Percentiles rank a stretch among this genome's conserved stretches.
phyloP scores from a whole-genome alignment of 2,888 invertebrate genomes.

The Thera obeliscata region DNA sequence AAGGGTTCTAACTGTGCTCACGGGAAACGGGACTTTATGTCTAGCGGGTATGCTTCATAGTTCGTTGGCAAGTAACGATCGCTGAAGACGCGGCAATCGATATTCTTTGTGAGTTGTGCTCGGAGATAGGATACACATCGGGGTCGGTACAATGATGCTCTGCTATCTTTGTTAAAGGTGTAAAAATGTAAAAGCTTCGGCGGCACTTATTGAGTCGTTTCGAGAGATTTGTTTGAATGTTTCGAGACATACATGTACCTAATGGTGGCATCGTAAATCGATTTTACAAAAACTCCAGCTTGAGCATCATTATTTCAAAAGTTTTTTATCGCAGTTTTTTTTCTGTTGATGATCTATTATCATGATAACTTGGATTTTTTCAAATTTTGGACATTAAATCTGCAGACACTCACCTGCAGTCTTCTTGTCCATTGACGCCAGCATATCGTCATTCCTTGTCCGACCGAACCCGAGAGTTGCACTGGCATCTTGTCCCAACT shows the following conservation, averaged over 20 bases:
- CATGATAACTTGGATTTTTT: no score
- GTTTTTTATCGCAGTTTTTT: no score
- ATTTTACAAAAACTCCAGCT: no score
- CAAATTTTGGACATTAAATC: no score
- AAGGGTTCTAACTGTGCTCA: conserved; percentile 69
- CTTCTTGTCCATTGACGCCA: conserved; percentile 78
- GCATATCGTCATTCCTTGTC: conserved; percentile 75
- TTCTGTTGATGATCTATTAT: no score
- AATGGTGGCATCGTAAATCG: not conserved
- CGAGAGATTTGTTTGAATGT: conserved; percentile 28
- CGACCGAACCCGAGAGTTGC: conserved; percentile 71
- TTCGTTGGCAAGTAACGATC: conserved; percentile 24
- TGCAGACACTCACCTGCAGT: conserved; percentile 60
- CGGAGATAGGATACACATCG: conserved; percentile 43
- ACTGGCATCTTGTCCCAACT: conserved; percentile 72
- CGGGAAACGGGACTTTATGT: conserved; percentile 54
- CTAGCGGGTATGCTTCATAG: conserved; percentile 44
- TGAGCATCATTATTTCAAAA: no score
- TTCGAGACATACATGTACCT: conserved; percentile 4
- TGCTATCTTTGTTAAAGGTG: conserved; percentile 43
- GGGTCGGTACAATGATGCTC: conserved; percentile 47
- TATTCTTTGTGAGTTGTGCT: conserved; percentile 53
- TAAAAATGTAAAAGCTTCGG: conserved; percentile 39
- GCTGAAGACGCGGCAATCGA: conserved; percentile 54
- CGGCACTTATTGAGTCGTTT: conserved; percentile 36